Evolutionary conservation across 1,140 invertebrate genomes (phyloP).

Genomic region (Hycleus cichorii): DNA sequence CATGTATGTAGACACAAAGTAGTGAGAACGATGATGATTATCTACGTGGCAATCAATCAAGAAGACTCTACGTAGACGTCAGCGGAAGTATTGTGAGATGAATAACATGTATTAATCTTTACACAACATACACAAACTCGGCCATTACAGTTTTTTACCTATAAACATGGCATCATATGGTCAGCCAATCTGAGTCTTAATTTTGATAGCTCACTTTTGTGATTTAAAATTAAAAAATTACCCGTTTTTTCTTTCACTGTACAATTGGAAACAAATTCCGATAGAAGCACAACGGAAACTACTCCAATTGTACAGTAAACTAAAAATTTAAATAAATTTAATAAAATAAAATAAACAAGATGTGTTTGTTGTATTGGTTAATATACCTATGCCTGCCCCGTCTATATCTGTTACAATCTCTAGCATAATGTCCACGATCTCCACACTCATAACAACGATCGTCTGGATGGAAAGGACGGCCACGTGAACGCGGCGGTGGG

Average conservation of each 20-base stretch:
- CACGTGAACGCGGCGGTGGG: conserved; percentile 47
- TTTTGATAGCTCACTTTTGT: not conserved
- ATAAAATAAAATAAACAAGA: conserved; percentile 12
- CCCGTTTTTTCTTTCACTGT: not conserved
- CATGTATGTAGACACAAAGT: conserved; percentile 27
- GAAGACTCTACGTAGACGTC: conserved; percentile 1
- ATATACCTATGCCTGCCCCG: conserved; percentile 47
- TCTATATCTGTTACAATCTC: conserved; percentile 71
- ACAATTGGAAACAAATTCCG: conserved; percentile 15
- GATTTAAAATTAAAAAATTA: no score
- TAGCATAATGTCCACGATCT: conserved; percentile 82
- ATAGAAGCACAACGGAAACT: conserved; percentile 14
- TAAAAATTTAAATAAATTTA: conserved; percentile 5
- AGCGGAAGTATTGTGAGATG: no score
- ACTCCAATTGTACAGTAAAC: conserved; percentile 17
- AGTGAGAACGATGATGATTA: conserved; percentile 23
- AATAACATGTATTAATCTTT: conserved; percentile 15
- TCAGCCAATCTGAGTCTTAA: conserved; percentile 29
- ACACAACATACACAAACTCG: conserved; percentile 36
- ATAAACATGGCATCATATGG: conserved; percentile 39
- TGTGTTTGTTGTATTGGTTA: conserved; percentile 8
- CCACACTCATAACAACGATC: conserved; percentile 91
- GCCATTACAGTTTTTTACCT: conserved; percentile 39
- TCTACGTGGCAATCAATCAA: conserved; percentile 32
- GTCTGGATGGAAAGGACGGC: conserved; percentile 66